A percentile compares a stretch with the other conserved stretches of the same genome.
phyloP scores from a whole-genome alignment of 2,888 invertebrate genomes.

The Euzetes globulus region DNA sequence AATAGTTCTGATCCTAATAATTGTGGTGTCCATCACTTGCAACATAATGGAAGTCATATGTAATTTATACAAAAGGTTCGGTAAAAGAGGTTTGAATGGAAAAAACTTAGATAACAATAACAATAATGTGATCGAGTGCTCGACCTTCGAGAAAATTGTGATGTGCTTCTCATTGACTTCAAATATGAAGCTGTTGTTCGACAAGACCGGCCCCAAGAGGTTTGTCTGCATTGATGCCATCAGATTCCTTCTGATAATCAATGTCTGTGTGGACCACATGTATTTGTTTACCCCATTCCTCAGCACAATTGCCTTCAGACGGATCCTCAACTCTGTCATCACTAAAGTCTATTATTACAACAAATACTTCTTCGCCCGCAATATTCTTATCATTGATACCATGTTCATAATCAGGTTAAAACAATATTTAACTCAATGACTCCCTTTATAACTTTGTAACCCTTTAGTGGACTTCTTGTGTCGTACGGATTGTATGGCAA shows the following conservation, averaged over 20 bases:
- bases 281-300: conserved; percentile 34
- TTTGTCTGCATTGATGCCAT: conserved; percentile 31
- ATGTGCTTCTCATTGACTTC: background rate
- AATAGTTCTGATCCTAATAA: background rate
- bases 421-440: background rate
- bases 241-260: conserved; percentile 30
- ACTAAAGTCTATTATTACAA: conserved; percentile 34
- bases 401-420: conserved; percentile 30
- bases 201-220: background rate
- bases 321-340: conserved; percentile 31
- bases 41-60: conserved; percentile 2
- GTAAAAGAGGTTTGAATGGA: background rate
- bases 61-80: background rate
- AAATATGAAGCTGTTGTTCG: background rate
- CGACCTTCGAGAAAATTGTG: background rate
- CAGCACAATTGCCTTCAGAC: conserved; percentile 23
- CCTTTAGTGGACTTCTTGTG: conserved; percentile 28
- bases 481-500: conserved; percentile 25
- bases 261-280: conserved; percentile 35
- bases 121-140: background rate
- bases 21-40: conserved; percentile 5
- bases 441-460: too few relatives aligned
- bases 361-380: conserved; percentile 32
- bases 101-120: background rate
- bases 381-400: conserved; percentile 33